Percentiles rank a stretch among this genome's conserved stretches.
Conservation (phyloP, 2,113 vertebrate species). For the Agelaius phoeniceus region DNA sequence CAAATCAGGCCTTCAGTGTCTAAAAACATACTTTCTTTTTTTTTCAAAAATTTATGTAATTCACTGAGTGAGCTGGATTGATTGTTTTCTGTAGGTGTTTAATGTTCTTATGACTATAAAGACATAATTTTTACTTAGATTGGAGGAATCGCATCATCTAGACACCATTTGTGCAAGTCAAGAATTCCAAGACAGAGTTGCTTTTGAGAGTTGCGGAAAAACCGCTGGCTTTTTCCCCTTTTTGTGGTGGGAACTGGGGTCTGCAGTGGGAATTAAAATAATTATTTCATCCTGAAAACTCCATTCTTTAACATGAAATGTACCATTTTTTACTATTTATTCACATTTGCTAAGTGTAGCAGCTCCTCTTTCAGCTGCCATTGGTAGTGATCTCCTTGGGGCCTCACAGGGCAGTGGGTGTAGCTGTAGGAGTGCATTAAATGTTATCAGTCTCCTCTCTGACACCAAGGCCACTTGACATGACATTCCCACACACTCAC, state of each 20-base stretch:
- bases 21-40: not conserved
- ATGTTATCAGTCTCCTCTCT: not conserved
- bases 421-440: not conserved
- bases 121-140: not conserved
- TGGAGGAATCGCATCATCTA: not conserved
- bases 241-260: fast-evolving
- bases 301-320: not conserved
- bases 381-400: not conserved
- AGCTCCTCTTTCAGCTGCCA: not conserved
- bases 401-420: not conserved
- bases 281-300: not conserved
- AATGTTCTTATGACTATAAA: not conserved
- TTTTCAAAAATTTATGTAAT: not conserved
- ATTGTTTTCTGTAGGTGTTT: not conserved
- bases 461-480: not conserved
- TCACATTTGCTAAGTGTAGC: not conserved
- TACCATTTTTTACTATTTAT: not conserved
- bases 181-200: not conserved
- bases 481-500: not conserved
- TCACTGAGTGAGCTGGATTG: not conserved
- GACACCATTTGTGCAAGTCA: not conserved
- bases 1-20: not conserved
- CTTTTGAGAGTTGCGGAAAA: not conserved
- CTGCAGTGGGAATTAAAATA: not conserved
- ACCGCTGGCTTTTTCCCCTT: not conserved